These are phyloP conservation scores for Drosophila melanogaster DNA, from an alignment of 1,140 invertebrate species.

Conservation along the genomic window DNA sequence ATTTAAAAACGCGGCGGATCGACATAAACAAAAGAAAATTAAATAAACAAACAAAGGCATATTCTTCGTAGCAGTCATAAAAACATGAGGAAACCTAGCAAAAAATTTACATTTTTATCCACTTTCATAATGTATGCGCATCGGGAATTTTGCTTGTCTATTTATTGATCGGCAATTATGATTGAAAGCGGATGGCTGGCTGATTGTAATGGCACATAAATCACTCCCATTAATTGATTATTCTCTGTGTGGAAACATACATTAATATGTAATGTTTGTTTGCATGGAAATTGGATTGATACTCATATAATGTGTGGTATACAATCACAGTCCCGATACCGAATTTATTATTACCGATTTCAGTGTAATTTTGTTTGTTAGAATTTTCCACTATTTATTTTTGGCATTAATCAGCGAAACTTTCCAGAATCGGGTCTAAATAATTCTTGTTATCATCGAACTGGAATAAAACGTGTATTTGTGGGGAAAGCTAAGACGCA, in stretches of 20 bases:
- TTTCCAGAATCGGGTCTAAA: constrained; percentile 49
- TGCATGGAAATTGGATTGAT: background rate
- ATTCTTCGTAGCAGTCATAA: background rate
- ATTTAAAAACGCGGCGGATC: constrained; percentile 46
- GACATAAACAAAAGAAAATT: constrained; percentile 18
- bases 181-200: background rate
- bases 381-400: constrained; percentile 20
- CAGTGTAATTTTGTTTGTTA: background rate
- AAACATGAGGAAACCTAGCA: constrained; percentile 11
- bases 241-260: too few relatives aligned
- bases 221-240: background rate
- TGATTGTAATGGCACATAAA: background rate
- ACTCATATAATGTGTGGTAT: background rate
- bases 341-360: background rate
- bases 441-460: constrained; percentile 19
- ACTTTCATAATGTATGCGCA: constrained; percentile 32
- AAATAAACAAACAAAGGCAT: constrained; percentile 32
- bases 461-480: constrained; percentile 10
- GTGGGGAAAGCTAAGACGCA: constrained; percentile 45
- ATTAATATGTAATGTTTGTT: too few relatives aligned
- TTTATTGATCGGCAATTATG: constrained; percentile 3
- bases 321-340: background rate
- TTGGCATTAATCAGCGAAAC: constrained; percentile 20
- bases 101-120: constrained; percentile 4
- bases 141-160: background rate